These are phyloP conservation scores for Synanthedon formicaeformis DNA, from an alignment of 2,888 invertebrate genomes.

Conservation along the genomic window DNA sequence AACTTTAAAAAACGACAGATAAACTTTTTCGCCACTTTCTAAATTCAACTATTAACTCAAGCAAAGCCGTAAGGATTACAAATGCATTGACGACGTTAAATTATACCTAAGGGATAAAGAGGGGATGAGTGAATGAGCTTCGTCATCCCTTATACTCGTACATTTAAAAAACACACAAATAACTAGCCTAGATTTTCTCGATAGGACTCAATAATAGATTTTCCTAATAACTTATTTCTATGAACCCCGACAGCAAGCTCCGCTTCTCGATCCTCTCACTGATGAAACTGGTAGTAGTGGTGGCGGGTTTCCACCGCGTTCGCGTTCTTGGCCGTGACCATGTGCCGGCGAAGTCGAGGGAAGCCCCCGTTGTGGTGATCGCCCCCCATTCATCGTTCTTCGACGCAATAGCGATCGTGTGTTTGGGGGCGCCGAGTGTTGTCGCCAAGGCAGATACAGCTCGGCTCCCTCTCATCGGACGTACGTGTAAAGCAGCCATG, in stretches of 20 bases:
- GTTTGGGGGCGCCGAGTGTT: conserved; percentile 87
- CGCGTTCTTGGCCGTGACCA: conserved; percentile 76
- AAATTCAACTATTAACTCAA: too few relatives aligned
- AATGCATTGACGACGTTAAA: too few relatives aligned
- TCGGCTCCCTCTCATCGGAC: conserved; percentile 88
- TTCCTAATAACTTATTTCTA: too few relatives aligned
- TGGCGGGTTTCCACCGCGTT: conserved; percentile 86
- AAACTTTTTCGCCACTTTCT: too few relatives aligned
- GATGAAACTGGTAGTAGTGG: conserved; percentile 81
- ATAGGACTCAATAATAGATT: too few relatives aligned
- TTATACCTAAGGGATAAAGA: too few relatives aligned
- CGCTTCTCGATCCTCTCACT: conserved; percentile 75
- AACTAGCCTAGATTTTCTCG: too few relatives aligned
- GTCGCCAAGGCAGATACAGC: conserved; percentile 91
- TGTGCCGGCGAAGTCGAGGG: conserved; percentile 60
- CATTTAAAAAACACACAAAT: too few relatives aligned
- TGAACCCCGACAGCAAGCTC: conserved; percentile 63
- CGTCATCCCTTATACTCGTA: too few relatives aligned
- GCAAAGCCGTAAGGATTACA: too few relatives aligned
- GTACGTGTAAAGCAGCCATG: conserved; percentile 69
- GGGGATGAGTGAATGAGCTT: too few relatives aligned
- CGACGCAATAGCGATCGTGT: conserved; percentile 87
- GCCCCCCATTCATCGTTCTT: conserved; percentile 94
- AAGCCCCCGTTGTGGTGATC: conserved; percentile 86
- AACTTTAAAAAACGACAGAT: too few relatives aligned